Base-by-base conservation (phyloP, 2,888 invertebrate genomes). In the Coenonympha arcania region DNA sequence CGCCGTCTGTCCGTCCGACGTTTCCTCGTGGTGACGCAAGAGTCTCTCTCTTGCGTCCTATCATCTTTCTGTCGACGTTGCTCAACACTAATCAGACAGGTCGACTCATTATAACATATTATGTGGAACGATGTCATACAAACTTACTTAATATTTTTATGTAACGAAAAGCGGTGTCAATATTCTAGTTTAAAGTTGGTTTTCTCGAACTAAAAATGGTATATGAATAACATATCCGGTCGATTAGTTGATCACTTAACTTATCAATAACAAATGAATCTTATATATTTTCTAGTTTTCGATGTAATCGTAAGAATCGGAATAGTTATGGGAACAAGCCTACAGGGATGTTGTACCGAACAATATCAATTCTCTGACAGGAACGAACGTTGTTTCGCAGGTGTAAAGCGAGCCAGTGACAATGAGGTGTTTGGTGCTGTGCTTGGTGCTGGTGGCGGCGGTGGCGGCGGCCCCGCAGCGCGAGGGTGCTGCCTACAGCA, bases 401-500 rank as follows among this genome's bases (percentile, higher is more conserved):
- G 16, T 11, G 6, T 24, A 24, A 2, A 4, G 39, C 5, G 15
- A 15, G n/a, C n/a, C n/a, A n/a, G 15, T 9, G 11, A 56, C 48
- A 42, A 84, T 84, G 85, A 76, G 79, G 65, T 78, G 77, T 66
- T 55, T 87, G 56, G 62, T 88, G 63, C 61, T 88, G 58, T n/a
- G n/a, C n/a, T 79, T 88, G 64, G 87, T 87, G 50, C 68, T 88
- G 58, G 79, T 88, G 63, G 88, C 88, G 50, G 68, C 82, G 34
- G 88, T 73, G 41, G 87, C 78, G 9, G 90, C 90, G 13, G 89
- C 87, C 46, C 93, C 92, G 2, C 90, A 91, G 71, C 90, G 93
- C 61, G 95, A 95, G 71, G 95, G 95, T 0, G 91, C 92, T 36
- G 90, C 91, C 52, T 95, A 93, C 84, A 92, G 93, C 66, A 92